Evolutionary conservation across 2,113 vertebrate species (phyloP).

Genomic region (Channa argus): DNA sequence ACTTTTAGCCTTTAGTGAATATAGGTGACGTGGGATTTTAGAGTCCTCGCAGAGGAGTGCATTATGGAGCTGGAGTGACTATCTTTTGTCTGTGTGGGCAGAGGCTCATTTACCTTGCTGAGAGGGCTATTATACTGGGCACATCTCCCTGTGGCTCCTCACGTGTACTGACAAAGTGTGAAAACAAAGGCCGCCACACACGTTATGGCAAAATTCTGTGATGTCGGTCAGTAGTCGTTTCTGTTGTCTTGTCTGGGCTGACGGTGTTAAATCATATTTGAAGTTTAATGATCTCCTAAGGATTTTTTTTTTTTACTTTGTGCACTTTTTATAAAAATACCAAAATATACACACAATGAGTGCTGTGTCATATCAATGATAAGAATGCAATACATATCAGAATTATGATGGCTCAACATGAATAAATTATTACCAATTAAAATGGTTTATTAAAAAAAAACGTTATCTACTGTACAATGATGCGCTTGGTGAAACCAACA

Average conservation of each 20-base stretch:
- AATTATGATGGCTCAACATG: constrained; percentile 14
- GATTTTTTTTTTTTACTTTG: background rate
- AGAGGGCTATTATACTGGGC: constrained; percentile 61
- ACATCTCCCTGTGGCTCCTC: constrained; percentile 53
- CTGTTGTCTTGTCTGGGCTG: constrained; percentile 1
- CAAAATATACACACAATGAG: constrained; percentile 8
- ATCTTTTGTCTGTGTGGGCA: constrained; percentile 77
- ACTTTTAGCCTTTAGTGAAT: constrained; percentile 77
- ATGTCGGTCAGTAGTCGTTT: constrained; percentile 17
- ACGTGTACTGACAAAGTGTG: constrained; percentile 43
- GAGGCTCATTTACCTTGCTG: constrained; percentile 68
- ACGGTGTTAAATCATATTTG: background rate
- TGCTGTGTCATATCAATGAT: constrained; percentile 1
- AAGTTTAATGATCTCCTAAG: background rate
- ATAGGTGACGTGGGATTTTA: constrained; percentile 77
- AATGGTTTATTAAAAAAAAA: constrained; percentile 1
- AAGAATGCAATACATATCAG: constrained; percentile 7
- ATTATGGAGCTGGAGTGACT: constrained; percentile 68
- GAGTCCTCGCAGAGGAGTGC: constrained; percentile 74
- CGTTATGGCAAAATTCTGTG: constrained; percentile 16
- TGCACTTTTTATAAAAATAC: no score
- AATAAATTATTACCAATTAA: background rate
- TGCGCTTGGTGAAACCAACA: background rate
- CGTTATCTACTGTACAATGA: no score
- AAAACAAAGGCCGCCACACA: constrained; percentile 26